Percentiles rank a stretch among this genome's conserved stretches.
phyloP scores from a whole-genome alignment of 2,113 vertebrate genomes.

The Cavia porcellus region DNA sequence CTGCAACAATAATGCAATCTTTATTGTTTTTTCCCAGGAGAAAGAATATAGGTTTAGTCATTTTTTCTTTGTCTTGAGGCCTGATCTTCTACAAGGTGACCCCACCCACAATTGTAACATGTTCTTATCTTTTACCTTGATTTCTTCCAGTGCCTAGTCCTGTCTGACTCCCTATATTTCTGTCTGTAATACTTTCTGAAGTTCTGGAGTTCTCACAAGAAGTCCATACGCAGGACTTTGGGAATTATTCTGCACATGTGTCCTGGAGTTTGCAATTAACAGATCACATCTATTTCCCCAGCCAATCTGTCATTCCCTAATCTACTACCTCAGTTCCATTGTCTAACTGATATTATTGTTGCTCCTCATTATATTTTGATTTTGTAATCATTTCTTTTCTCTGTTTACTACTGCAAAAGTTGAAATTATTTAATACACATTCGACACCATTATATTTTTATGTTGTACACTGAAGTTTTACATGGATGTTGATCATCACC shows the following conservation, averaged over 20 bases:
- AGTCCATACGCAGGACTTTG: neutral
- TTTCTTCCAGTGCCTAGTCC: neutral
- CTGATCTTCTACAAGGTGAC: neutral
- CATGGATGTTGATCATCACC: neutral
- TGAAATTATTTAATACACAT: neutral
- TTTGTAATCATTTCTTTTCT: neutral
- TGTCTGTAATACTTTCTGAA: too few relatives aligned
- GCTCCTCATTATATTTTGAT: neutral
- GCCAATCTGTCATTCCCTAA: neutral
- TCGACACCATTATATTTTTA: neutral
- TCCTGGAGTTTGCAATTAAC: neutral
- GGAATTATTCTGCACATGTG: neutral
- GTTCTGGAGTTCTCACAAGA: neutral
- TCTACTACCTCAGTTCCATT: neutral
- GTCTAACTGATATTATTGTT: neutral
- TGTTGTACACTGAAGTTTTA: fast-evolving
- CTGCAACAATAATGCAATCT: neutral
- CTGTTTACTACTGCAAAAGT: neutral
- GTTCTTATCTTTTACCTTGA: neutral
- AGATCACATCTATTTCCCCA: neutral
- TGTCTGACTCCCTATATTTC: too few relatives aligned
- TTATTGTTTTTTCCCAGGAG: neutral
- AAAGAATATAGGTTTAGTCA: neutral
- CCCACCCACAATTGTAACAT: neutral
- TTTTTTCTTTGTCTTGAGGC: neutral